Evolutionary conservation across 2,888 invertebrate species (phyloP).

Genomic region (Leptinotarsa juncta): DNA sequence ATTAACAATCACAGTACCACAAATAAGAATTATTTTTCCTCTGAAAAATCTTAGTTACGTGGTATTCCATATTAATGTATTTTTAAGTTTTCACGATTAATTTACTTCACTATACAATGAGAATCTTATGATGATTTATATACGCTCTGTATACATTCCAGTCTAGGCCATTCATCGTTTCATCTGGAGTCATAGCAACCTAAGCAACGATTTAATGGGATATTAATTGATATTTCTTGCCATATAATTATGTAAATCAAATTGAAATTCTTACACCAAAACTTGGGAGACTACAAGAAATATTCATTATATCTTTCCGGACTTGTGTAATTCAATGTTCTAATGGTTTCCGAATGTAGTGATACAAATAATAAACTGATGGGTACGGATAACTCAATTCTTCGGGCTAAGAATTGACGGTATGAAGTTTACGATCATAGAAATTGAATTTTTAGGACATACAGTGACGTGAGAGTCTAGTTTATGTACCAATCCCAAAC

Average conservation of each 20-base stretch:
- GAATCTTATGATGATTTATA: not conserved
- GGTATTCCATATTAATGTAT: not conserved
- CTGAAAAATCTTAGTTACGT: too few relatives aligned
- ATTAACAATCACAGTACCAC: too few relatives aligned
- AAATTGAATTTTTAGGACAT: too few relatives aligned
- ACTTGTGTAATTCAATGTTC: not conserved
- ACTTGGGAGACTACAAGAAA: slow-evolving; percentile 4
- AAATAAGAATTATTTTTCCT: too few relatives aligned
- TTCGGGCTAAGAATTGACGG: too few relatives aligned
- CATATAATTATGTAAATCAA: slow-evolving; percentile 32
- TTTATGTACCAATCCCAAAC: too few relatives aligned
- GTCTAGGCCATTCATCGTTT: slow-evolving; percentile 16
- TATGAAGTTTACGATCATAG: too few relatives aligned
- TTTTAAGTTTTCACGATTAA: not conserved
- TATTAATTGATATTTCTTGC: slow-evolving; percentile 36
- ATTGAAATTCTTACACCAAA: slow-evolving; percentile 22
- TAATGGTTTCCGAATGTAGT: not conserved
- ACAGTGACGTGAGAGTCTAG: too few relatives aligned
- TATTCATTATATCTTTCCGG: slow-evolving; percentile 15
- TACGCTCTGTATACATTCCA: slow-evolving; percentile 16
- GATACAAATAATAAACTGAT: not conserved
- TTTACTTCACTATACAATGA: not conserved
- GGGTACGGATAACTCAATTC: not conserved
- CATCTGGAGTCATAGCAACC: slow-evolving; percentile 24
- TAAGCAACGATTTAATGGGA: slow-evolving; percentile 36